Evolutionary conservation across 2,888 invertebrate species (phyloP).

Genomic region (Plusia festucae): DNA sequence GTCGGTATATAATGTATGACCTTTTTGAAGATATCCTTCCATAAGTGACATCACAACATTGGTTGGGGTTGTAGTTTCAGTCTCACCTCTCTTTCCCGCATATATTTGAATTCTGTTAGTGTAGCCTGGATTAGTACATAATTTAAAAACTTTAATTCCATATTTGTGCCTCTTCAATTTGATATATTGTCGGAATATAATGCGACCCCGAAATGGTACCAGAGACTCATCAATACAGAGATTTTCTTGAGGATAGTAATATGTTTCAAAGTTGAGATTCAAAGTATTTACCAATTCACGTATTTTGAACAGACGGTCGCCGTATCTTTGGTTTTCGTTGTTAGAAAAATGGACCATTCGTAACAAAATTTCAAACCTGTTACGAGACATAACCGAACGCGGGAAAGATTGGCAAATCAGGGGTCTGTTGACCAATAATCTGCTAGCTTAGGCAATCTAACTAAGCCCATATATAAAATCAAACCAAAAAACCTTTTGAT

Average conservation of each 20-base stretch:
- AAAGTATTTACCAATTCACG: constrained; percentile 22
- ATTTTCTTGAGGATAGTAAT: constrained; percentile 27
- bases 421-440: constrained; percentile 31
- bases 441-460: constrained; percentile 41
- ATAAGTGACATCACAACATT: constrained; percentile 55
- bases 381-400: constrained; percentile 24
- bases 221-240: constrained; percentile 36
- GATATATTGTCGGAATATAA: constrained; percentile 40
- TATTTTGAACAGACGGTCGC: constrained; percentile 34
- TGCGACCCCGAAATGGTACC: constrained; percentile 45
- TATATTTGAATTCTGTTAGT: constrained; percentile 57
- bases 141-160: constrained; percentile 22
- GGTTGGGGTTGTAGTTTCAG: constrained; percentile 56
- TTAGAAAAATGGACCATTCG: constrained; percentile 39
- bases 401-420: constrained; percentile 26
- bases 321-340: constrained; percentile 32
- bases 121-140: constrained; percentile 61
- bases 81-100: constrained; percentile 58
- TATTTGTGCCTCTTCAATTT: constrained; percentile 1
- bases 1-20: constrained; percentile 56
- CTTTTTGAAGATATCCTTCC: constrained; percentile 47
- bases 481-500: constrained; percentile 44
- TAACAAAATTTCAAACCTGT: constrained; percentile 32
- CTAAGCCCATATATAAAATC: constrained; percentile 48
- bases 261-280: constrained; percentile 17